Evolutionary conservation across 2,797 vertebrate genomes (phyloP).

Genomic region (Myripristis murdjan): DNA sequence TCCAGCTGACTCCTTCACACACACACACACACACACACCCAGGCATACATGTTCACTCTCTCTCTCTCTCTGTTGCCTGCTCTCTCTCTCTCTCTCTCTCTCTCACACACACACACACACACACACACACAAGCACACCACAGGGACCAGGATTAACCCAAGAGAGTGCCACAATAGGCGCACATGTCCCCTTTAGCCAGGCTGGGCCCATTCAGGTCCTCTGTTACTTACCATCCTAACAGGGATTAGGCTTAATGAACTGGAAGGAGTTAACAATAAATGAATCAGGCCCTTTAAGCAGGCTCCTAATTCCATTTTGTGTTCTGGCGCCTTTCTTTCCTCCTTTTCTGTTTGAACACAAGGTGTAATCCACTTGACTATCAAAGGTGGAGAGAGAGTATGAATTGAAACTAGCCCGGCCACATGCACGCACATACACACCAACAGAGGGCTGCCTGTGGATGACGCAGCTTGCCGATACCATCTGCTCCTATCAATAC

Average conservation of each 20-base stretch:
- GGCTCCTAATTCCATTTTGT: conserved; percentile 92
- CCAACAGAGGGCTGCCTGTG: conserved; percentile 76
- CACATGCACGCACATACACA: conserved; percentile 42
- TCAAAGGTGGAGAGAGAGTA: conserved; percentile 95
- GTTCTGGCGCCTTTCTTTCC: conserved; percentile 84
- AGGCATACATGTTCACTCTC: neutral
- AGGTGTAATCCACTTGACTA: conserved; percentile 99
- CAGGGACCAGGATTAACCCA: conserved; percentile 89
- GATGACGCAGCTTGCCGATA: conserved; percentile 61
- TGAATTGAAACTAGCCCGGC: conserved; percentile 92
- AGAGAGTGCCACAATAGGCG: conserved; percentile 89
- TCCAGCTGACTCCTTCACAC: conserved; percentile 66
- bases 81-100: conserved; percentile 33
- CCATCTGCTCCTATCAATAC: conserved; percentile 89
- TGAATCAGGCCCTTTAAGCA: conserved; percentile 91
- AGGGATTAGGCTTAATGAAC: conserved; percentile 98
- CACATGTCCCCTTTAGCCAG: conserved; percentile 90
- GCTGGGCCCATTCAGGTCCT: conserved; percentile 89
- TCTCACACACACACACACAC: conserved; percentile 40
- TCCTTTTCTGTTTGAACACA: conserved; percentile 88
- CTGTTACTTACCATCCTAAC: conserved; percentile 91
- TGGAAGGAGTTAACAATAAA: conserved; percentile 99
- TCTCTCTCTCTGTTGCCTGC: conserved; percentile 44
- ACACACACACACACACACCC: conserved; percentile 11
- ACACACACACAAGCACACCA: conserved; percentile 73